Evolutionary conservation across 2,797 vertebrate genomes (phyloP).

Genomic region (Sebastes cheni): DNA sequence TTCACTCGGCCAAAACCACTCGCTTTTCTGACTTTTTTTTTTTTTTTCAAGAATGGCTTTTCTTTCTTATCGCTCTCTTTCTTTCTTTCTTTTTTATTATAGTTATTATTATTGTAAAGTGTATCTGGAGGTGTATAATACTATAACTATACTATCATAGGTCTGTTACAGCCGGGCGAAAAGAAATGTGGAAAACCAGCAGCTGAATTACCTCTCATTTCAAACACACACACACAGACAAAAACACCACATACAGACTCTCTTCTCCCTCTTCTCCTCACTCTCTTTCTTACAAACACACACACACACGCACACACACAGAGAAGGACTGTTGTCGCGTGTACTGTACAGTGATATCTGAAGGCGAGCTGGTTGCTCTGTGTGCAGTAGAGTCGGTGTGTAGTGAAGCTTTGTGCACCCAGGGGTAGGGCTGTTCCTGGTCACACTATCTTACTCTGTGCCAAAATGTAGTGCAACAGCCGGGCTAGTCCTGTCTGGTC

Average conservation of each 20-base stretch:
- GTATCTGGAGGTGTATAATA: slow-evolving; percentile 77
- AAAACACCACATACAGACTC: slow-evolving; percentile 53
- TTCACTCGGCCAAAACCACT: slow-evolving; percentile 69
- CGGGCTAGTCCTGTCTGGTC: slow-evolving; percentile 93
- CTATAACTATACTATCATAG: slow-evolving; percentile 74
- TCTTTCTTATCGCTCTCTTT: slow-evolving; percentile 62
- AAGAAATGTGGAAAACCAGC: slow-evolving; percentile 73
- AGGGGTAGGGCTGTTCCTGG: slow-evolving; percentile 92
- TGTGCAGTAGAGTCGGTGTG: slow-evolving; percentile 73
- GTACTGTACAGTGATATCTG: slow-evolving; percentile 68
- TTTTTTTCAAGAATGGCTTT: slow-evolving; percentile 68
- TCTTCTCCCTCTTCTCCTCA: slow-evolving; percentile 5
- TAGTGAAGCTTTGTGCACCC: slow-evolving; percentile 95
- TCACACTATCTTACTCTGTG: slow-evolving; percentile 97
- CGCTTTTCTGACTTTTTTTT: slow-evolving; percentile 57
- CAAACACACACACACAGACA: slow-evolving; percentile 40
- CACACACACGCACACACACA: slow-evolving; percentile 49
- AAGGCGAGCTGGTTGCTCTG: slow-evolving; percentile 63
- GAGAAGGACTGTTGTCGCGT: slow-evolving; percentile 59
- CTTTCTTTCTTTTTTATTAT: slow-evolving; percentile 50
- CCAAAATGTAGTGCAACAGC: slow-evolving; percentile 99
- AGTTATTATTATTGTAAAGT: slow-evolving; percentile 77
- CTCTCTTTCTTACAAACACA: slow-evolving; percentile 19
- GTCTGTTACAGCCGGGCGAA: slow-evolving; percentile 75
- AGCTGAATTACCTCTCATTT: slow-evolving; percentile 78